These are phyloP conservation scores for Lepeophtheirus salmonis DNA, from an alignment of 1,140 invertebrate species.

Conservation along the genomic window DNA sequence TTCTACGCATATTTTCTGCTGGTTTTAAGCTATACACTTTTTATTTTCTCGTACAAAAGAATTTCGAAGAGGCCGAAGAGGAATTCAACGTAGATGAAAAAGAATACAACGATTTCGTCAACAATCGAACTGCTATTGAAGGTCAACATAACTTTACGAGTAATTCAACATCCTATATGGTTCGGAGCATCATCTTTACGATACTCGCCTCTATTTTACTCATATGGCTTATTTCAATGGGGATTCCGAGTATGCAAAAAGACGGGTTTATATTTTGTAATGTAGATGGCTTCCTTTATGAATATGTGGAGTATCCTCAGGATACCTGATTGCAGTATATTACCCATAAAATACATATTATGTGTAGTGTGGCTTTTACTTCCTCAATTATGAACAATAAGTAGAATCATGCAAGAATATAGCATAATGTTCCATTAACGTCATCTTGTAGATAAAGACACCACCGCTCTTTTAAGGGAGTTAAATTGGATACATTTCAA, in stretches of 20 bases:
- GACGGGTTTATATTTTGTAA: conserved; percentile 14
- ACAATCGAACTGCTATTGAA: background rate
- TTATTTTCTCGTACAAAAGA: conserved; percentile 3
- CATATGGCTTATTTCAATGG: background rate
- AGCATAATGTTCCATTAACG: background rate
- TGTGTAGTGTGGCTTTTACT: conserved; percentile 3
- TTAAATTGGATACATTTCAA: conserved; percentile 7
- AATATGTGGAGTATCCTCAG: conserved; percentile 13
- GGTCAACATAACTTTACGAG: background rate
- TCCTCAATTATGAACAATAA: conserved; percentile 1
- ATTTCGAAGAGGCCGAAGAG: background rate
- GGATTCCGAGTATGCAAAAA: background rate
- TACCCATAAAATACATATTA: background rate
- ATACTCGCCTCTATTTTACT: background rate
- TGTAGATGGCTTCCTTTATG: conserved; percentile 12
- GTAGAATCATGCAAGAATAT: conserved; percentile 7
- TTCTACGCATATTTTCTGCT: conserved; percentile 8
- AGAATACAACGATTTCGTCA: background rate
- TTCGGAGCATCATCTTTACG: background rate
- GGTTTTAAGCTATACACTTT: conserved; percentile 8
- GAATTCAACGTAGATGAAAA: background rate
- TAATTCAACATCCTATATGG: background rate
- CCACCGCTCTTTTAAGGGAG: background rate
- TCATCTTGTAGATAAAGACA: background rate
- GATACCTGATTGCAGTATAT: conserved; percentile 1